Evolutionary conservation across 1,140 invertebrate species (phyloP), one percentile per base, ranked within the genome.

Genomic region (Myzus persicae): DNA sequence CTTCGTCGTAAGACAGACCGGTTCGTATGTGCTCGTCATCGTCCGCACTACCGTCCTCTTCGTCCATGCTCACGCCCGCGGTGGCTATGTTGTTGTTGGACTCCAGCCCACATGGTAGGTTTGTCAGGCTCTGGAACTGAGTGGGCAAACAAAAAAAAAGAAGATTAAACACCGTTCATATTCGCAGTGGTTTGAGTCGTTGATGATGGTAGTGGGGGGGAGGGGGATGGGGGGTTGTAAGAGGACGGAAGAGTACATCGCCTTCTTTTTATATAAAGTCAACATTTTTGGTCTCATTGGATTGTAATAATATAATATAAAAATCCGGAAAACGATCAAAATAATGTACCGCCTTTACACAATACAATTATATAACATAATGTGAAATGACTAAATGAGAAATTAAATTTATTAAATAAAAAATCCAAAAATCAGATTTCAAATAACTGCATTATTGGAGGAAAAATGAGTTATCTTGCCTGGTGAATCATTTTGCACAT

Each of bases 111-210:
- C 91, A 93, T 93, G 91, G 91, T 84, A 93, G 26, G 76, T 93
- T 93, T 31, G 91, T 93, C 46, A 93, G 82, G 81, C 91, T 93
- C 81, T 93, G 91, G 81, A 93, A 93, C 91, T 93, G n/a, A 40
- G 59, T 18, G n/a, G 14, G 0, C 31, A 76, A n/a, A n/a, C 31
- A 67, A 59, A 31, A n/a, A n/a, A 9, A 59, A 59, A 59, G 14
- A 67, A 76, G 14, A n/a, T 76, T 76, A 18, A 76, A 76, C 4
- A 36, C 4, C 11, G 1, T n/a, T 31, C 20, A 22, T 22, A 22
- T 24, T 82, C 20, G 2, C 5, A 38, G 7, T 22, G 76, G 2
- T 24, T 38, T 2, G 22, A 82, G 36, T 38, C n/a, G n/a, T n/a
- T n/a, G n/a, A n/a, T n/a, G n/a, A n/a, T n/a, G n/a, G n/a, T 20